phyloP scores from a whole-genome alignment of 2,113 vertebrate genomes.

The Ciconia boyciana region DNA sequence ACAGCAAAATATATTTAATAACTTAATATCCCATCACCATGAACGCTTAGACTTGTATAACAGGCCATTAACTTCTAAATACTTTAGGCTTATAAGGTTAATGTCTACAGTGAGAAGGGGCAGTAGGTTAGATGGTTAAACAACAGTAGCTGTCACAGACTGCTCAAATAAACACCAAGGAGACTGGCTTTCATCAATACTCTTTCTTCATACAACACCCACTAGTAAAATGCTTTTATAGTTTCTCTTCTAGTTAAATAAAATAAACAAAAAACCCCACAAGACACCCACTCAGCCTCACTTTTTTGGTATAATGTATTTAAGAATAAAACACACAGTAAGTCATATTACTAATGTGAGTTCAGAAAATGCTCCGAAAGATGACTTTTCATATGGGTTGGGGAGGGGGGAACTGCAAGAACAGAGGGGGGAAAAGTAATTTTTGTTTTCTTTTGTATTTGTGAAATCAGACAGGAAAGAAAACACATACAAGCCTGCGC shows the following conservation, averaged over 20 bases:
- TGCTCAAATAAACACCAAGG: background rate
- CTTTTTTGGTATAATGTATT: background rate
- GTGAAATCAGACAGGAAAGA: background rate
- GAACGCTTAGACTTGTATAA: slow-evolving; percentile 63
- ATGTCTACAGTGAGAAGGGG: slow-evolving; percentile 4
- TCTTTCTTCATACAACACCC: background rate
- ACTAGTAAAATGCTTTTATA: background rate
- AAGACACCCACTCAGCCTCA: background rate
- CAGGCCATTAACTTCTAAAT: slow-evolving; percentile 69
- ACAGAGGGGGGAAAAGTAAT: background rate
- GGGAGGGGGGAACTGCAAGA: background rate
- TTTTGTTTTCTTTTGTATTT: background rate
- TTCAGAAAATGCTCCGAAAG: background rate
- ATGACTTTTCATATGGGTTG: background rate
- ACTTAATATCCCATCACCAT: slow-evolving; percentile 64
- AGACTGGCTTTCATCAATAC: background rate
- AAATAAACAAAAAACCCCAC: background rate
- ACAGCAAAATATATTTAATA: slow-evolving; percentile 66
- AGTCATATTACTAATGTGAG: background rate
- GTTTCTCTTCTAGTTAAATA: background rate
- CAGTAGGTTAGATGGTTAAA: slow-evolving; percentile 43
- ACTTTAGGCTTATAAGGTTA: slow-evolving; percentile 63
- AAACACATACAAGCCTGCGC: background rate
- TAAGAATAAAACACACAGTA: background rate
- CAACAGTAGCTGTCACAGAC: background rate